Evolutionary conservation across 1,140 invertebrate species (phyloP).

Genomic region (Potamilus streckersoni): DNA sequence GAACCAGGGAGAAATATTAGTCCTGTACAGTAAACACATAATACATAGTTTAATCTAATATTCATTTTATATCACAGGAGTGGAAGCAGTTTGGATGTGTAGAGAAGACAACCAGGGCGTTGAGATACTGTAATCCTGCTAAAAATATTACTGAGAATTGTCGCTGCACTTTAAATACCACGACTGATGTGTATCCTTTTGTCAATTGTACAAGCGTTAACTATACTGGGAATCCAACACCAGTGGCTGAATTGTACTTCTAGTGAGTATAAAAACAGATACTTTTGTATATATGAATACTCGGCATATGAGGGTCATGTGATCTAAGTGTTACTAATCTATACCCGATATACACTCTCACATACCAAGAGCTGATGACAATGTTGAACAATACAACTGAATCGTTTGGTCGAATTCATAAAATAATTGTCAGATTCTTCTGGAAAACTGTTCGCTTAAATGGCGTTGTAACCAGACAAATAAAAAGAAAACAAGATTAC

Average conservation of each 20-base stretch:
- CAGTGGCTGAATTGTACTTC: slow-evolving; percentile 10
- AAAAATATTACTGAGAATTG: slow-evolving; percentile 1
- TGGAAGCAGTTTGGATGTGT: slow-evolving; percentile 16
- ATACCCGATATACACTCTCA: too few species aligned
- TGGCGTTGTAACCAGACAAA: too few species aligned
- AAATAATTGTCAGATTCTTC: too few species aligned
- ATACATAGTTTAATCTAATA: neutral
- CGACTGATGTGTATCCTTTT: neutral
- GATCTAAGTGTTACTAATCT: too few species aligned
- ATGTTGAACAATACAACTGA: too few species aligned
- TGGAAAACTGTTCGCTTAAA: too few species aligned
- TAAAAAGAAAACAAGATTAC: too few species aligned
- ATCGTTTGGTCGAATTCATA: too few species aligned
- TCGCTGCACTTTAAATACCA: neutral
- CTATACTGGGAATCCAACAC: slow-evolving; percentile 1
- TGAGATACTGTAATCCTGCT: slow-evolving; percentile 5
- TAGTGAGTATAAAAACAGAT: neutral
- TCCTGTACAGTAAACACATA: neutral
- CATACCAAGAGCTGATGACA: too few species aligned
- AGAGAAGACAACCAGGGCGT: slow-evolving; percentile 10
- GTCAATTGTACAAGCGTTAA: slow-evolving; percentile 12
- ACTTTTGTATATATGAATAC: too few species aligned
- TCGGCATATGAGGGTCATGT: too few species aligned
- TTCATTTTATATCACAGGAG: slow-evolving; percentile 4
- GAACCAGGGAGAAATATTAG: too few species aligned